Evolutionary conservation across 2,888 invertebrate species (phyloP).

Genomic region (Microdon myrmicae): DNA sequence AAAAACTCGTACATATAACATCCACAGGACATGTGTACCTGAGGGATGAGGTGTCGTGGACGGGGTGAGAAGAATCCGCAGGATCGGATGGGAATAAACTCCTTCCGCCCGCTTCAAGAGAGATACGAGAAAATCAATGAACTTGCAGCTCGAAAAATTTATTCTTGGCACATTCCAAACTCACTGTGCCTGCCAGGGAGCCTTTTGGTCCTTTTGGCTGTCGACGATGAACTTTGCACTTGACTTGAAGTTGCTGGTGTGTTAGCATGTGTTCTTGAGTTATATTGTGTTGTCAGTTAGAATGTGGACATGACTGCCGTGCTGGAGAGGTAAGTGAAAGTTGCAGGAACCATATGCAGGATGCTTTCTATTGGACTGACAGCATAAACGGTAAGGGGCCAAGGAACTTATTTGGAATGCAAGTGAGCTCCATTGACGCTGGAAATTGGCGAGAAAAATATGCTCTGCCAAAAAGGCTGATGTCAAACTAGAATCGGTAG

Average conservation of each 20-base stretch:
- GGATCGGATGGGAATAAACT: constrained; percentile 25
- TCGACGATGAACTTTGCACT: constrained; percentile 48
- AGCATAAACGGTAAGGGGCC: too few relatives aligned
- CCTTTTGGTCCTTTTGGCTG: constrained; percentile 20
- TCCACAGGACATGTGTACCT: constrained; percentile 37
- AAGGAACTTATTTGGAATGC: too few relatives aligned
- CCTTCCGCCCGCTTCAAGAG: constrained; percentile 29
- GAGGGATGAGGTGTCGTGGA: too few relatives aligned
- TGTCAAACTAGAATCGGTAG: too few relatives aligned
- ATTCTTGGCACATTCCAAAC: constrained; percentile 48
- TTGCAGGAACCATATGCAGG: constrained; percentile 39
- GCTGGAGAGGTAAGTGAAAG: constrained; percentile 31
- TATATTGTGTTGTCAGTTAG: constrained; percentile 43
- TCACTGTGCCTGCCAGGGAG: constrained; percentile 14
- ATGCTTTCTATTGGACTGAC: constrained; percentile 28
- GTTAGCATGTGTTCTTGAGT: constrained; percentile 43
- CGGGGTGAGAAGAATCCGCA: constrained; percentile 1
- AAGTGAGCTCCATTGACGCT: too few relatives aligned
- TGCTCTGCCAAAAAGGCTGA: too few relatives aligned
- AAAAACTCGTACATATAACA: constrained; percentile 27
- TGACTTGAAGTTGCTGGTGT: constrained; percentile 41
- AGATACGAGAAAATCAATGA: constrained; percentile 51
- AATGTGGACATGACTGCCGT: constrained; percentile 2
- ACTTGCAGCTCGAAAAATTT: constrained; percentile 39
- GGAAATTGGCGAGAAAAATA: too few relatives aligned